A percentile compares a stretch with the other conserved stretches of the same genome.
Conservation (phyloP, 1,140 invertebrate species). For the Medauroidea extradentata region DNA sequence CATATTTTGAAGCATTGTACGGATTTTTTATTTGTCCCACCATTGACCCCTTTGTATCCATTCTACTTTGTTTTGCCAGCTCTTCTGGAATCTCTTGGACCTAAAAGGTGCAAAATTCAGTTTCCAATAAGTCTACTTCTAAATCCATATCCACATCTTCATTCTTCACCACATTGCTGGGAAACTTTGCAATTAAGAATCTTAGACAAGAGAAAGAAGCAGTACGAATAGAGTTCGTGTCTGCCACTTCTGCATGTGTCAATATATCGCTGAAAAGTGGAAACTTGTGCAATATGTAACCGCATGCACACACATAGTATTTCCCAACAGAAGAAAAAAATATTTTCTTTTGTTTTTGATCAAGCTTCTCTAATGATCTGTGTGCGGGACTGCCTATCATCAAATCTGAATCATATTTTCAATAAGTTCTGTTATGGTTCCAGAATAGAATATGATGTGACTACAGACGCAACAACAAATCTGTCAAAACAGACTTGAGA, state of each 20-base stretch:
- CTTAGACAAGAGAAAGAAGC: background rate
- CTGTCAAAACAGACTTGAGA: background rate
- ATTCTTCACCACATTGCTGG: background rate
- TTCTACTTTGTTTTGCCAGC: background rate
- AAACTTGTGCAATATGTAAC: background rate
- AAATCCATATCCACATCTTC: background rate
- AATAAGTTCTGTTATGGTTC: background rate
- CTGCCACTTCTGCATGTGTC: background rate
- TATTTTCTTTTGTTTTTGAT: background rate
- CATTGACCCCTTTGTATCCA: background rate
- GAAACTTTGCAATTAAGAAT: background rate
- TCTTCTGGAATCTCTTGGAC: background rate
- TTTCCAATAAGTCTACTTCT: background rate
- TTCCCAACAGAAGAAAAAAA: background rate
- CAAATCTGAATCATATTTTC: background rate
- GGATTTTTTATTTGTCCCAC: background rate
- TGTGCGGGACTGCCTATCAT: background rate
- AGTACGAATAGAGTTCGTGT: background rate
- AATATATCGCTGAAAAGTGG: background rate
- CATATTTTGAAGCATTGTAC: background rate
- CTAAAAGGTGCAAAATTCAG: background rate
- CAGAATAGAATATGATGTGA: background rate
- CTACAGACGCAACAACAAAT: background rate
- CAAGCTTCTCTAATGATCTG: background rate
- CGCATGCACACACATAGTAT: background rate